Conservation (phyloP, 2,113 vertebrate species). For the Pelusios castaneus region DNA sequence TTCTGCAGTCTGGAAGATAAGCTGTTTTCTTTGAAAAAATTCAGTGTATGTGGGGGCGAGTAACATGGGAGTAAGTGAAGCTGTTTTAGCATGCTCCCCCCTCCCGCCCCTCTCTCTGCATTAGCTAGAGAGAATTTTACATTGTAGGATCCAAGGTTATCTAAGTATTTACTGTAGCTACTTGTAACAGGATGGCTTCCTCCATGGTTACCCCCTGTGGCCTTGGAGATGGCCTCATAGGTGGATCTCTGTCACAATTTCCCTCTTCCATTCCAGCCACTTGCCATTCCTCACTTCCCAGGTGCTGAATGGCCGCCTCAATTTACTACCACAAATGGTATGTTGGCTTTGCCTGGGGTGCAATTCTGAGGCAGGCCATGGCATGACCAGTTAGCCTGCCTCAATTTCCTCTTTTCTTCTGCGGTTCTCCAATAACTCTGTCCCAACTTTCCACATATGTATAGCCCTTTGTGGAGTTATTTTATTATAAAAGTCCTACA, state of each 20-base stretch:
- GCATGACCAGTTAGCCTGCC: neutral
- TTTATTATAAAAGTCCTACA: neutral
- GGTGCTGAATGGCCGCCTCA: neutral
- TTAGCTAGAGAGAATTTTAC: conserved; percentile 2
- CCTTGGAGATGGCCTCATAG: neutral
- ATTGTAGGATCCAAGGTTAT: neutral
- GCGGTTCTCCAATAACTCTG: neutral
- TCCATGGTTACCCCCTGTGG: neutral
- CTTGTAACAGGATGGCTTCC: neutral
- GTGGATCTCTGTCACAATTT: neutral
- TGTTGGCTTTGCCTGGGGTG: neutral
- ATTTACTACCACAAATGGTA: neutral
- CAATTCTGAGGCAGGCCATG: neutral
- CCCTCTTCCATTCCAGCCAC: neutral
- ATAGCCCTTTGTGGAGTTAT: neutral
- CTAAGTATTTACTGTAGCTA: conserved; percentile 15
- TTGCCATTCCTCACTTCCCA: no score
- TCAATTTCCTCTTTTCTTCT: neutral
- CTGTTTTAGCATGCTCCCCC: neutral
- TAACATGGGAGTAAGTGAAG: conserved; percentile 46
- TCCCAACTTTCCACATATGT: neutral
- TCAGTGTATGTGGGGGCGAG: neutral
- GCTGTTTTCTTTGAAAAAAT: conserved; percentile 66
- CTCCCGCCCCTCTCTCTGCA: neutral
- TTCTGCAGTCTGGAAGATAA: conserved; percentile 69